These are phyloP conservation scores for Nothobranchius kuhntae DNA, from an alignment of 2,113 vertebrate genomes.

Conservation along the genomic window DNA sequence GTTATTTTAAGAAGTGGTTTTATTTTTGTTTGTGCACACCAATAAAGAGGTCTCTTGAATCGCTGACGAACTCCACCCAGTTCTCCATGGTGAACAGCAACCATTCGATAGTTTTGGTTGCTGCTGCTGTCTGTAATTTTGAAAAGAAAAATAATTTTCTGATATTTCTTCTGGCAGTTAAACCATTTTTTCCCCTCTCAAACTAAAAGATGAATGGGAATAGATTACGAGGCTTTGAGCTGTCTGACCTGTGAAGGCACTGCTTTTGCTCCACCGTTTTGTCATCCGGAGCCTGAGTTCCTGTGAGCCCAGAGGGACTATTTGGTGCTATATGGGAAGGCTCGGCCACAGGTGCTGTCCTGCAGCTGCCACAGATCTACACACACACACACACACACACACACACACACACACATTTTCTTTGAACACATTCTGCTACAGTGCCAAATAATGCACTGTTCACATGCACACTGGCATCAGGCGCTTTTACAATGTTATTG, in stretches of 20 bases:
- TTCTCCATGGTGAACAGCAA: too few relatives aligned
- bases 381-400: constrained; percentile 36
- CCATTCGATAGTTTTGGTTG: too few relatives aligned
- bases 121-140: too few relatives aligned
- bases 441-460: constrained; percentile 28
- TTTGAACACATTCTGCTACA: constrained; percentile 18
- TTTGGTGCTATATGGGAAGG: constrained; percentile 59
- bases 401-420: constrained; percentile 30
- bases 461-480: constrained; percentile 32
- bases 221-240: not conserved
- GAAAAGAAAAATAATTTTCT: too few relatives aligned
- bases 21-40: too few relatives aligned
- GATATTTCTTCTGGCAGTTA: not conserved
- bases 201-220: not conserved
- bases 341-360: constrained; percentile 70
- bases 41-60: too few relatives aligned
- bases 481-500: constrained; percentile 19
- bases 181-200: not conserved
- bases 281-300: constrained; percentile 35
- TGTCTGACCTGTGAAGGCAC: not conserved
- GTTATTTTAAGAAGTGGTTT: too few relatives aligned
- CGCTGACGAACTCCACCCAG: too few relatives aligned
- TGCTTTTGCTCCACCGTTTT: constrained; percentile 30
- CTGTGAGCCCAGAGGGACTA: constrained; percentile 60
- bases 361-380: constrained; percentile 69